phyloP scores from a whole-genome alignment of 2,797 vertebrate species.

The Setipinna tenuifilis region DNA sequence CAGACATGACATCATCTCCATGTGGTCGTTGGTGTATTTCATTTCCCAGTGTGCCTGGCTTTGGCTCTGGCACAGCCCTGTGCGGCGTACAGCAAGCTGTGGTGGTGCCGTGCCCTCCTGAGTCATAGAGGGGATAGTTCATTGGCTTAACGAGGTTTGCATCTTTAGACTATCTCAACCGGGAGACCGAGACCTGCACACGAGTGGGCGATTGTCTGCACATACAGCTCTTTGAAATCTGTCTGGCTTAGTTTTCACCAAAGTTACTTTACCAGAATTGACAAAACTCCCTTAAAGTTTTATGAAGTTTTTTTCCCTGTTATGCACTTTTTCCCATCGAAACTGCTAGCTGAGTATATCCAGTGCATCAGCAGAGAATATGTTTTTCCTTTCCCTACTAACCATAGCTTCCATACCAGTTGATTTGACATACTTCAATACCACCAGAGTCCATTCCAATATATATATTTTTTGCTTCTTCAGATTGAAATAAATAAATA shows the following conservation, averaged over 20 bases:
- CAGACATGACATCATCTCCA: conserved; percentile 52
- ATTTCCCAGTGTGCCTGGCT: neutral
- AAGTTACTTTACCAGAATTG: neutral
- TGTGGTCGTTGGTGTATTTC: neutral
- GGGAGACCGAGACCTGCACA: neutral
- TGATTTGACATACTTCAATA: conserved; percentile 46
- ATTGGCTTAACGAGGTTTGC: neutral
- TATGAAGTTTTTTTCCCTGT: neutral
- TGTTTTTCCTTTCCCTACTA: neutral
- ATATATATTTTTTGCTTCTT: conserved; percentile 26
- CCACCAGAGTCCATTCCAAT: conserved; percentile 47
- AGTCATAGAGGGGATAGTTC: neutral
- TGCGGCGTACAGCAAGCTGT: neutral
- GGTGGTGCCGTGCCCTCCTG: neutral
- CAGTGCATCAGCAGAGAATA: neutral
- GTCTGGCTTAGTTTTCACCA: conserved; percentile 3
- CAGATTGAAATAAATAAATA: conserved; percentile 38
- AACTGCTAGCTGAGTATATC: neutral
- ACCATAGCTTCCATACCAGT: neutral
- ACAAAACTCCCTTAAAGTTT: neutral
- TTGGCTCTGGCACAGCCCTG: neutral
- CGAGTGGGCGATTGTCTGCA: neutral
- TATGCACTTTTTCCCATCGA: neutral
- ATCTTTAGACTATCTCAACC: neutral
- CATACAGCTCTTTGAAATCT: neutral